Evolutionary conservation across 2,797 vertebrate species (phyloP).

Genomic region (Urosaurus nigricauda): DNA sequence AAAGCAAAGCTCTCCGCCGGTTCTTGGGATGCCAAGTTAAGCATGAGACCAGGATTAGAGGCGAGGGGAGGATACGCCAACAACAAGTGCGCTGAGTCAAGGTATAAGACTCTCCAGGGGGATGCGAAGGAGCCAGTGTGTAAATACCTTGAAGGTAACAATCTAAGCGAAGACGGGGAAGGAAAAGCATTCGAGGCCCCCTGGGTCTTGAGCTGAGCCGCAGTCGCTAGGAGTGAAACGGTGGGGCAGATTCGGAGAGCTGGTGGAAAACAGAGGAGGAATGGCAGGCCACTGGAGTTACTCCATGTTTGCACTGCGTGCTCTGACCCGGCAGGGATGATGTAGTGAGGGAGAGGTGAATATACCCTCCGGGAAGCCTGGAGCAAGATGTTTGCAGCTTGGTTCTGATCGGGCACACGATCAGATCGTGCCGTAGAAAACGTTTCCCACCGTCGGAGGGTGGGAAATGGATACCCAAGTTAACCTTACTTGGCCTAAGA

Average conservation of each 20-base stretch:
- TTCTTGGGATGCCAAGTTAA: background rate
- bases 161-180: background rate
- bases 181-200: too few relatives aligned
- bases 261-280: background rate
- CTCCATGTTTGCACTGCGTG: background rate
- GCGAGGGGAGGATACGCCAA: background rate
- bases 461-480: background rate
- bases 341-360: background rate
- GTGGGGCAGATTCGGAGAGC: background rate
- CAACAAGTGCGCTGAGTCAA: background rate
- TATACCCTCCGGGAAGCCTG: background rate
- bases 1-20: background rate
- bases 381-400: background rate
- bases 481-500: too few relatives aligned
- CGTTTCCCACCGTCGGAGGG: too few relatives aligned
- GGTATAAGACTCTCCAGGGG: background rate
- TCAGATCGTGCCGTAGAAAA: background rate
- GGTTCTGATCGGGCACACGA: background rate
- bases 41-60: background rate
- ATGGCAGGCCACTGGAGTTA: background rate
- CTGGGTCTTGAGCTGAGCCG: background rate
- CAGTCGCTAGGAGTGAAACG: background rate
- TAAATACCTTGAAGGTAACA: slow-evolving; percentile 17
- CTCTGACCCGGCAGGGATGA: background rate
- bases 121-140: background rate